Evolutionary conservation across 2,113 vertebrate genomes (phyloP).

Genomic region (Hemiscyllium ocellatum): DNA sequence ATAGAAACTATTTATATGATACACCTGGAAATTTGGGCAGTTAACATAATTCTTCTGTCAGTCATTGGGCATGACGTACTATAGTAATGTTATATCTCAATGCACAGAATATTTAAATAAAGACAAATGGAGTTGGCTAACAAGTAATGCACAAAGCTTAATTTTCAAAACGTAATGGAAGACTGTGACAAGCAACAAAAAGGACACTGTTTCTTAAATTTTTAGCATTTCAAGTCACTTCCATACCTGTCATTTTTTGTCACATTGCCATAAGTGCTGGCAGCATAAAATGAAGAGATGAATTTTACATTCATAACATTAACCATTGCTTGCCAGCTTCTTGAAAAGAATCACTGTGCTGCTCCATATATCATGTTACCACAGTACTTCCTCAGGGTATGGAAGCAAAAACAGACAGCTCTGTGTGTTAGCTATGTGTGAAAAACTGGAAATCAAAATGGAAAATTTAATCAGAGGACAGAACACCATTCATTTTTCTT

Average conservation of each 20-base stretch:
- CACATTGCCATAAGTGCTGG: constrained; percentile 29
- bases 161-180: background rate
- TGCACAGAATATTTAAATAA: constrained; percentile 25
- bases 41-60: background rate
- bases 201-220: constrained; percentile 30
- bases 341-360: constrained; percentile 69
- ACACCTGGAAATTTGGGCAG: constrained; percentile 28
- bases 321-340: constrained; percentile 55
- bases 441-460: constrained; percentile 37
- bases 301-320: constrained; percentile 48
- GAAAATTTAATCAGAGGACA: constrained; percentile 31
- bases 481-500: constrained; percentile 36
- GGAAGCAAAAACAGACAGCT: constrained; percentile 57
- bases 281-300: constrained; percentile 22
- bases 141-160: background rate
- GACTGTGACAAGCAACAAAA: constrained; percentile 10
- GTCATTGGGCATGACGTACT: background rate
- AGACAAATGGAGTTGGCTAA: background rate
- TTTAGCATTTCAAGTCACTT: constrained; percentile 25
- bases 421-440: constrained; percentile 51
- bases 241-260: constrained; percentile 37
- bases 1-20: background rate
- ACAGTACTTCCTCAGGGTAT: constrained; percentile 67
- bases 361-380: constrained; percentile 65
- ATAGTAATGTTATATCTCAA: constrained; percentile 8